Evolutionary conservation across 2,113 vertebrate species (phyloP).

Genomic region (Oncorhynchus keta): DNA sequence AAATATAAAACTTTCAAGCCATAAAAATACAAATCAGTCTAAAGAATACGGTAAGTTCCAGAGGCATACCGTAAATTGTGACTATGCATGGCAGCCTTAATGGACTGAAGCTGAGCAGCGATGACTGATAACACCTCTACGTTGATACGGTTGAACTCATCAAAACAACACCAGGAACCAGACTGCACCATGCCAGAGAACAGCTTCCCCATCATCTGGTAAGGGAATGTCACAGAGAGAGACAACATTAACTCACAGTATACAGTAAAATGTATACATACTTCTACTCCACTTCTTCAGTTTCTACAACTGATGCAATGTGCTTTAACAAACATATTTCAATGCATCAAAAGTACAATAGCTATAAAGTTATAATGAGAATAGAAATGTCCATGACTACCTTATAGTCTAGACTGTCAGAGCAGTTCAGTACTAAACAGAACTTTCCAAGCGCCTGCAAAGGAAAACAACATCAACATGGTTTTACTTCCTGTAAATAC

Average conservation of each 20-base stretch:
- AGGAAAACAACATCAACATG: slow-evolving; percentile 25
- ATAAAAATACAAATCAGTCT: too few relatives aligned
- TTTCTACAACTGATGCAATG: neutral
- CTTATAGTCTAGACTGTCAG: slow-evolving; percentile 72
- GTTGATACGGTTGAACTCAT: slow-evolving; percentile 66
- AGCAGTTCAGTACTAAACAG: slow-evolving; percentile 72
- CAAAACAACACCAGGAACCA: slow-evolving; percentile 72
- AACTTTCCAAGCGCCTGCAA: slow-evolving; percentile 68
- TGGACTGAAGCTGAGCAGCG: slow-evolving; percentile 63
- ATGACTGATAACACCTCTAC: slow-evolving; percentile 63
- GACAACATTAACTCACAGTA: neutral
- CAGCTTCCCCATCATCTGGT: slow-evolving; percentile 65
- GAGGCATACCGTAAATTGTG: slow-evolving; percentile 54
- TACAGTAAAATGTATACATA: too few relatives aligned
- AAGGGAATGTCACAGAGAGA: slow-evolving; percentile 1
- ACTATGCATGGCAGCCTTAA: slow-evolving; percentile 69
- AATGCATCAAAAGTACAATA: neutral
- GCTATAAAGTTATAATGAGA: too few relatives aligned
- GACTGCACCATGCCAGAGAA: slow-evolving; percentile 69
- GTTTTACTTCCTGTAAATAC: neutral
- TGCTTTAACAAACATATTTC: neutral
- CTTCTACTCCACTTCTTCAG: neutral
- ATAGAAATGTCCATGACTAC: slow-evolving; percentile 41
- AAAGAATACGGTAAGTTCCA: too few relatives aligned
- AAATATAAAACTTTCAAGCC: too few relatives aligned